Conservation (phyloP, 2,797 vertebrate species). For the Ciconia nigra region DNA sequence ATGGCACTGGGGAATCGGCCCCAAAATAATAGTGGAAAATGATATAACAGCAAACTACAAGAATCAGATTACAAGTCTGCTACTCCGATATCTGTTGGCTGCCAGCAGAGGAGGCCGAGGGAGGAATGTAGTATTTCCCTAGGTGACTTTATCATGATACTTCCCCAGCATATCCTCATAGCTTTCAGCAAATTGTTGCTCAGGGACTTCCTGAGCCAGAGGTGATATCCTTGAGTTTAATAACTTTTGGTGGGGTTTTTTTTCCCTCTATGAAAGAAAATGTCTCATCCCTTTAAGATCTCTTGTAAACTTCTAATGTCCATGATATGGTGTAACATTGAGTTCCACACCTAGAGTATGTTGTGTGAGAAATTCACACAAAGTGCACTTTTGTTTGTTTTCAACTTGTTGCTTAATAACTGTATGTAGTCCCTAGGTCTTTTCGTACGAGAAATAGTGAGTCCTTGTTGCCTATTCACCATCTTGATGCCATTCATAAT, state of each 20-base stretch:
- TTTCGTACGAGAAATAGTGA: background rate
- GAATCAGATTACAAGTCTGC: background rate
- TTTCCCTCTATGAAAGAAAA: background rate
- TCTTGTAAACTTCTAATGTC: background rate
- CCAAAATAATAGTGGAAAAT: background rate
- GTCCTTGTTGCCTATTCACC: background rate
- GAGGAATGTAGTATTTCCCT: background rate
- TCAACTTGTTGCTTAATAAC: background rate
- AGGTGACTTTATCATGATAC: background rate
- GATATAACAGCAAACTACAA: background rate
- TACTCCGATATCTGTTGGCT: background rate
- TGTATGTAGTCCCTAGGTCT: background rate
- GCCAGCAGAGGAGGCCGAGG: background rate
- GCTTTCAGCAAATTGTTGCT: slow-evolving; percentile 49
- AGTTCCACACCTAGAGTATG: background rate
- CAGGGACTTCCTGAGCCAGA: slow-evolving; percentile 22
- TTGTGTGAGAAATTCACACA: background rate
- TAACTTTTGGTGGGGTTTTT: background rate
- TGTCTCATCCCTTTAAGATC: background rate
- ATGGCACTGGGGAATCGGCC: background rate
- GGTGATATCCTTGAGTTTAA: slow-evolving; percentile 17
- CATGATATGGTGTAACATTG: background rate
- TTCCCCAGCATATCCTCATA: background rate
- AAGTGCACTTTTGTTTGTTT: background rate
- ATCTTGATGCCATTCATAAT: background rate